Conservation (phyloP, 1,140 invertebrate genomes). For the Lineus longissimus region DNA sequence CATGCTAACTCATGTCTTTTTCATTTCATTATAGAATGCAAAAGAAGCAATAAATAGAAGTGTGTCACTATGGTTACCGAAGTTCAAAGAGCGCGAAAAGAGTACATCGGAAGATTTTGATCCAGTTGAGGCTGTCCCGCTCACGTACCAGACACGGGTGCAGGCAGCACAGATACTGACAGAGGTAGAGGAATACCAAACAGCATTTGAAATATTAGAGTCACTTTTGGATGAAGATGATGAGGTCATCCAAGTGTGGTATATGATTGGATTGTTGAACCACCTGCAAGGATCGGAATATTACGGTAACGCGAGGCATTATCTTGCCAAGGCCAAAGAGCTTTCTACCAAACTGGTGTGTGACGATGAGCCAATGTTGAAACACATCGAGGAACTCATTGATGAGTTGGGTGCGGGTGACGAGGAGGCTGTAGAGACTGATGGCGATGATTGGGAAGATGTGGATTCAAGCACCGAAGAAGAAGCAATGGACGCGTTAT, state of each 20-base stretch:
- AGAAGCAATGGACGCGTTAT: background rate
- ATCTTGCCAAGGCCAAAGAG: constrained; percentile 47
- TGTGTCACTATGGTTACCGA: constrained; percentile 49
- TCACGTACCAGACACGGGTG: constrained; percentile 35
- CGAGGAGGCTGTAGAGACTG: constrained; percentile 10
- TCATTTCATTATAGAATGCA: constrained; percentile 41
- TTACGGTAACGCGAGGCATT: constrained; percentile 46
- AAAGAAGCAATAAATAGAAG: constrained; percentile 42
- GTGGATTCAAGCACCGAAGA: background rate
- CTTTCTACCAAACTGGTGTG: constrained; percentile 32
- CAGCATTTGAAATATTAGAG: constrained; percentile 37
- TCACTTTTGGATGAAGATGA: constrained; percentile 47
- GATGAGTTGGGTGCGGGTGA: constrained; percentile 35
- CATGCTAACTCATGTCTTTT: too few relatives aligned
- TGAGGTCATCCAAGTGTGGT: constrained; percentile 49
- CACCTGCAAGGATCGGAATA: constrained; percentile 48
- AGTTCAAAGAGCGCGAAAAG: constrained; percentile 27
- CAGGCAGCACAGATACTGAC: constrained; percentile 46
- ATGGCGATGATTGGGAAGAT: background rate
- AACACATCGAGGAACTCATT: constrained; percentile 38
- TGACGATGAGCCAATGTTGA: constrained; percentile 33
- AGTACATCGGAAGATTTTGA: constrained; percentile 30
- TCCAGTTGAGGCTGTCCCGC: constrained; percentile 34
- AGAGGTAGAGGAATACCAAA: constrained; percentile 50
- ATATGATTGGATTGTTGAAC: constrained; percentile 52